Base-by-base conservation (phyloP, 2,888 invertebrate species). In the Encarsia formosa region DNA sequence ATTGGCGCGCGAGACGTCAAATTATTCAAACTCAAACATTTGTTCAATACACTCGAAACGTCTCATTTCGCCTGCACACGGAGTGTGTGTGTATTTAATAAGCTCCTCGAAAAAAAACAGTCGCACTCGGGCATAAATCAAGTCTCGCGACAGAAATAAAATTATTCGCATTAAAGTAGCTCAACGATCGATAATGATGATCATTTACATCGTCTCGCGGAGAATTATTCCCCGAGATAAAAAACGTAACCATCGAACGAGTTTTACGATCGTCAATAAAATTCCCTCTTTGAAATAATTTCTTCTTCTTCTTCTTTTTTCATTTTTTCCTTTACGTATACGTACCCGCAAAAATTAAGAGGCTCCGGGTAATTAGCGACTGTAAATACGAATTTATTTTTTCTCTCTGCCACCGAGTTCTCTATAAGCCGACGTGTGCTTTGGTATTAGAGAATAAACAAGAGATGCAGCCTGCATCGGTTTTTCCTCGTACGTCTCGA, bases 111-210 rank as follows among this genome's bases (percentile, higher is more conserved):
- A n/a, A n/a, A n/a, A n/a, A n/a, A n/a, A n/a, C n/a, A n/a, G n/a
- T n/a, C n/a, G 11, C 11, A n/a, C 15, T 38, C n/a, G 8, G 20
- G n/a, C n/a, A n/a, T n/a, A n/a, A n/a, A n/a, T n/a, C n/a, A n/a
- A n/a, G n/a, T n/a, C n/a, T n/a, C n/a, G 37, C n/a, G 18, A 19
- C 6, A 1, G 34, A 43, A 39, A 44, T 48, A 34, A 48, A 43
- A 39, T 43, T 18, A 48, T 32, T 37, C 23, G 18, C 31, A n/a
- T 35, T n/a, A n/a, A 37, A 52, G 38, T 22, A 47, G 22, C 18
- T 32, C 38, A 32, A 38, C 43, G 39, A 46, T 46, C 29, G 19
- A 46, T 46, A 46, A 40, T 51, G 42, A 37, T 16, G 29, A 41
- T 48, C 43, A 22, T 43, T 48, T 32, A 34, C 34, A 43, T 47